A percentile compares a stretch with the other conserved stretches of the same genome.
Conservation (phyloP, 2,797 vertebrate species). For the Eutrigla gurnardus region DNA sequence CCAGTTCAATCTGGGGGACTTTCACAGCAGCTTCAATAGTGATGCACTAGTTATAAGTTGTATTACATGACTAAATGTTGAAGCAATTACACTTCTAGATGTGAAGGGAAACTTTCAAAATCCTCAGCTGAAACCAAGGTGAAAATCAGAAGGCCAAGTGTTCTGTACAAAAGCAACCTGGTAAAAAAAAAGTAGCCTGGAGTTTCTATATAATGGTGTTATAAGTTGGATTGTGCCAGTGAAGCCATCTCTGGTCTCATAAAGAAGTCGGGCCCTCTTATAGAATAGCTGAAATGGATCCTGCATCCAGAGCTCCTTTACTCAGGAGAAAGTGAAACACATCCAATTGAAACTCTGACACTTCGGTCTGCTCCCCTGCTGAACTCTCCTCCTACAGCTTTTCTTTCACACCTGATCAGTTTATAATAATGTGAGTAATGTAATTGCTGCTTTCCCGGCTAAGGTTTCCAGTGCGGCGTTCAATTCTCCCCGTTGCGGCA, state of each 20-base stretch:
- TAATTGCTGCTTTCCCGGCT: constrained; percentile 46
- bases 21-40: neutral
- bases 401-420: constrained; percentile 51
- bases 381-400: constrained; percentile 25
- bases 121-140: neutral
- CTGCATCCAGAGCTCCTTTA: constrained; percentile 32
- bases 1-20: neutral
- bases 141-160: constrained; percentile 5
- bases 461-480: constrained; percentile 38
- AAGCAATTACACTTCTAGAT: neutral
- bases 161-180: neutral
- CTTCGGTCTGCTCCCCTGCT: constrained; percentile 6
- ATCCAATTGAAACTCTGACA: constrained; percentile 32
- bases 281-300: constrained; percentile 43
- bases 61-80: neutral
- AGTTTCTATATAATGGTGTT: constrained; percentile 28
- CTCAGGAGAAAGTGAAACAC: constrained; percentile 45
- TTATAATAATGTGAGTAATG: constrained; percentile 63
- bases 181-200: neutral
- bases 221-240: constrained; percentile 12
- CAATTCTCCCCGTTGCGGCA: constrained; percentile 24
- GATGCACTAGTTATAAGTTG: neutral
- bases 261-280: constrained; percentile 20
- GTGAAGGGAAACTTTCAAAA: neutral
- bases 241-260: constrained; percentile 23